Evolutionary conservation across 2,888 invertebrate genomes (phyloP).

Genomic region (Ephialtes manifestator): DNA sequence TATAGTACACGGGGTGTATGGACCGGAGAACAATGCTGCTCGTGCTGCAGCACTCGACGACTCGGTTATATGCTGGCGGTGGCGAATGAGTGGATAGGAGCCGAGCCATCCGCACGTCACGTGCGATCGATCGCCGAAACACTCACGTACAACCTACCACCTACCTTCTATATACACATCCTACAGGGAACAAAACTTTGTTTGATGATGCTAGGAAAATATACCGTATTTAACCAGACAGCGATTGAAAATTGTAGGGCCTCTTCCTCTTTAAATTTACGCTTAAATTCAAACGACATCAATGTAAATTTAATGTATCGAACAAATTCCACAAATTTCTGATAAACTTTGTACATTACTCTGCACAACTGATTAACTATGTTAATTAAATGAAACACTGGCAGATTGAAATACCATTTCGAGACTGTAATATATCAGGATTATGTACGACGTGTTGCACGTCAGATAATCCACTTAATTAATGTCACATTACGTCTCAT

Average conservation of each 20-base stretch:
- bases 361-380: background rate
- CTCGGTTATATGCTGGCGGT: conserved; percentile 11
- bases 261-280: background rate
- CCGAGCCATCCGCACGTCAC: conserved; percentile 56
- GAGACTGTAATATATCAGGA: background rate
- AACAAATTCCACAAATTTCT: background rate
- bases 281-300: background rate
- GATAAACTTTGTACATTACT: background rate
- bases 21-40: conserved; percentile 57
- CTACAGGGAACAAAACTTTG: conserved; percentile 23
- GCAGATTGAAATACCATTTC: background rate
- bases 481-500: background rate
- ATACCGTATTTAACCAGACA: conserved; percentile 1
- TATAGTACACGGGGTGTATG: conserved; percentile 23
- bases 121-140: conserved; percentile 62
- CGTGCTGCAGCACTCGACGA: conserved; percentile 48
- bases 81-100: conserved; percentile 38
- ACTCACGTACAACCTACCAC: conserved; percentile 21
- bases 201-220: conserved; percentile 18
- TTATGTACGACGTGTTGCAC: background rate
- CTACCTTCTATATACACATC: conserved; percentile 26
- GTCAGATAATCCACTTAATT: background rate
- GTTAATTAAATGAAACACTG: background rate
- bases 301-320: background rate
- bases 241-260: conserved; percentile 22